Conservation (phyloP, 2,888 invertebrate species). For the Polia nebulosa region DNA sequence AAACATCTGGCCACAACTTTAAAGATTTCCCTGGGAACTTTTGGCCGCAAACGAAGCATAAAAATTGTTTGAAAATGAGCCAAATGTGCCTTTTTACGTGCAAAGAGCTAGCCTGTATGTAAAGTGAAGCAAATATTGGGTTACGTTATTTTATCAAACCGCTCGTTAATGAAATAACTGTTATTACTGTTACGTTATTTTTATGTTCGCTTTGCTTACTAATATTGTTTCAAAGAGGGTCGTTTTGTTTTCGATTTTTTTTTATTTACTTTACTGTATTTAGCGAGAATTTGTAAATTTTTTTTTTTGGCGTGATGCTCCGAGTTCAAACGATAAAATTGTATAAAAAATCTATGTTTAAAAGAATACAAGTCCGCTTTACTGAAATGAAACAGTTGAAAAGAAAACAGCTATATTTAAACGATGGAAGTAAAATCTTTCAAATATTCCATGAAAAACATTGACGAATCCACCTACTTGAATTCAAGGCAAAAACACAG, state of each 20-base stretch:
- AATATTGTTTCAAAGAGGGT: not conserved
- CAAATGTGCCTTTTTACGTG: slow-evolving; percentile 53
- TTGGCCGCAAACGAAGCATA: slow-evolving; percentile 40
- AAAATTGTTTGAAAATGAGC: slow-evolving; percentile 55
- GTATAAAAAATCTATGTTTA: not conserved
- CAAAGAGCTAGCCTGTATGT: slow-evolving; percentile 23
- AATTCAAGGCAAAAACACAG: too few relatives aligned
- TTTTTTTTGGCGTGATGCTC: not conserved
- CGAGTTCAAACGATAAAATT: not conserved
- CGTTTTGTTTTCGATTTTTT: not conserved
- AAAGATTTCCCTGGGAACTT: slow-evolving; percentile 15
- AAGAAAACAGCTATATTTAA: not conserved
- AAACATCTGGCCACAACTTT: slow-evolving; percentile 16
- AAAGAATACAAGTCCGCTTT: not conserved
- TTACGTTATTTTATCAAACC: slow-evolving; percentile 35
- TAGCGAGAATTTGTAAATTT: not conserved
- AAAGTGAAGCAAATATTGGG: slow-evolving; percentile 37
- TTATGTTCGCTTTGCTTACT: slow-evolving; percentile 9
- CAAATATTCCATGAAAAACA: too few relatives aligned
- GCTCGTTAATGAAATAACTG: slow-evolving; percentile 48
- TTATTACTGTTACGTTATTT: slow-evolving; percentile 39
- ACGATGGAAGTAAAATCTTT: too few relatives aligned
- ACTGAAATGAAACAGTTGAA: not conserved
- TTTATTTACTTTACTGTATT: not conserved
- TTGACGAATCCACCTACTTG: too few relatives aligned